Conservation (phyloP, 2,797 vertebrate species). For the Muscicapa comitata region DNA sequence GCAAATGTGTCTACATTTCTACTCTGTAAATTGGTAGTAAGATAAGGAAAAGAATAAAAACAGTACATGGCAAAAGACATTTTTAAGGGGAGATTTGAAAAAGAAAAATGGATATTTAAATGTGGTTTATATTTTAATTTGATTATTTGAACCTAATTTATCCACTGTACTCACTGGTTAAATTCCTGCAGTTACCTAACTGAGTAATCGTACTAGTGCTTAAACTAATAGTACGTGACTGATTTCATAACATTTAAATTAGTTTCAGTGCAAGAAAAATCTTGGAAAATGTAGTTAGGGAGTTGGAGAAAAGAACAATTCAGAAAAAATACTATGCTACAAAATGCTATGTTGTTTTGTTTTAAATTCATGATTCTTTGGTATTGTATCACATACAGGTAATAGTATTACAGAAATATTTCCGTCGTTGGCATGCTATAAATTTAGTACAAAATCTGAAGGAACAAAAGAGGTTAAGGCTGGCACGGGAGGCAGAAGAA, state of each 20-base stretch:
- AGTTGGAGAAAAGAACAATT: neutral
- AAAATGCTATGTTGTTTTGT: neutral
- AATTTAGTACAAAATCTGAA: slow-evolving; percentile 71
- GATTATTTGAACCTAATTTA: neutral
- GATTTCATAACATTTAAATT: neutral
- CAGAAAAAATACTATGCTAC: neutral
- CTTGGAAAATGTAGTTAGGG: neutral
- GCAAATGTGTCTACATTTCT: neutral
- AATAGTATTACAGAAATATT: slow-evolving; percentile 82
- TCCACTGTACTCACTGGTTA: neutral
- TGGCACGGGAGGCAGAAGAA: slow-evolving; percentile 79
- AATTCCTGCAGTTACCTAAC: neutral
- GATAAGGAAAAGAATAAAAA: neutral
- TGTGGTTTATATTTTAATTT: neutral
- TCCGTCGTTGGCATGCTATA: slow-evolving; percentile 82
- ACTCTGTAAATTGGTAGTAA: neutral
- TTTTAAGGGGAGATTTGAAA: neutral
- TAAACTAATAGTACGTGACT: neutral
- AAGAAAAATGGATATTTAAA: neutral
- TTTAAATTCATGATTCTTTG: neutral
- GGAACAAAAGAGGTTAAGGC: slow-evolving; percentile 63
- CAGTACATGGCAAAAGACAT: neutral
- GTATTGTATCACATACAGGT: slow-evolving; percentile 69
- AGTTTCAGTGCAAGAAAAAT: neutral
- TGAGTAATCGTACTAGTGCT: neutral